phyloP scores from a whole-genome alignment of 2,888 invertebrate genomes.

The Tridacna gigas region DNA sequence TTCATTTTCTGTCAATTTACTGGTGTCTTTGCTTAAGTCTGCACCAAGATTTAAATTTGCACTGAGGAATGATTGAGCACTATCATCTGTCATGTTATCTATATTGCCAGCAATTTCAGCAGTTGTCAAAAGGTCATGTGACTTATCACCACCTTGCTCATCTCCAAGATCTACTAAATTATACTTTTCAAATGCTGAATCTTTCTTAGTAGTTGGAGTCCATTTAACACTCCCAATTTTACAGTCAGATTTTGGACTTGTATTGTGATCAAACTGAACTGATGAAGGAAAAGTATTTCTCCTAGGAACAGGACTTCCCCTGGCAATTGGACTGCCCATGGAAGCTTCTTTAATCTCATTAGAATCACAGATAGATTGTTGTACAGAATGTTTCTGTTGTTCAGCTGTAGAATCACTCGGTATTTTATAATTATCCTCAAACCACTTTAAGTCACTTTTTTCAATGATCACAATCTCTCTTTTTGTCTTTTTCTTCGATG shows the following conservation, averaged over 20 bases:
- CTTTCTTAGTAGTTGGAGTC: conserved; percentile 23
- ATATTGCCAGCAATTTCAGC: background rate
- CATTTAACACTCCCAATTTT: conserved; percentile 26
- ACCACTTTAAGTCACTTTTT: conserved; percentile 55
- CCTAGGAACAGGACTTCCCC: conserved; percentile 17
- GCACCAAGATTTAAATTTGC: background rate
- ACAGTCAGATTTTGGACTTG: conserved; percentile 23
- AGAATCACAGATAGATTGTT: conserved; percentile 13
- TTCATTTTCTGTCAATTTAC: conserved; percentile 9
- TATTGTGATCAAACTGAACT: background rate
- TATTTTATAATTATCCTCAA: too few relatives aligned
- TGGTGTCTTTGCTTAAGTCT: background rate
- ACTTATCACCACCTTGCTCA: background rate
- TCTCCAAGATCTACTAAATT: background rate
- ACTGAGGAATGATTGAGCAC: background rate
- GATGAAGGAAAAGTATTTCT: conserved; percentile 14
- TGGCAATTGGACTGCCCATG: background rate
- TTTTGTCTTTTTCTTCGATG: conserved; percentile 45
- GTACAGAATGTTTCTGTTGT: background rate
- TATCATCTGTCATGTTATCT: background rate
- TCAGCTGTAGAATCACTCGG: background rate
- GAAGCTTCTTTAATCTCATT: conserved; percentile 15
- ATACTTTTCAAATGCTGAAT: background rate
- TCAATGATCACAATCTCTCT: conserved; percentile 74
- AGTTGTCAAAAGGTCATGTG: too few relatives aligned